Conservation (phyloP, 1,140 invertebrate genomes). For the Aleiodes sp. region DNA sequence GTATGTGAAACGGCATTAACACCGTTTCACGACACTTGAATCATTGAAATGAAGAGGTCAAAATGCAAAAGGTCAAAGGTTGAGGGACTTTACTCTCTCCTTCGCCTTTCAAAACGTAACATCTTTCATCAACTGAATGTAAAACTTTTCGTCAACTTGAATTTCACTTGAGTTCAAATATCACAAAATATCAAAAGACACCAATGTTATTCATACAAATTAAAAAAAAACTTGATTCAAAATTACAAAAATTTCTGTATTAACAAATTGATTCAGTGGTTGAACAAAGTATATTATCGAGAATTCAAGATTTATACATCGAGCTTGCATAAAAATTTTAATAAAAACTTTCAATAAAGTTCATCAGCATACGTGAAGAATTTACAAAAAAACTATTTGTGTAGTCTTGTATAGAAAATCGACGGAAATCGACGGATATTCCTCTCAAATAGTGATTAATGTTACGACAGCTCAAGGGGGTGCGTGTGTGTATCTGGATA, state of each 20-base stretch:
- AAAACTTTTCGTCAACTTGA: neutral
- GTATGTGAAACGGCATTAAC: conserved; percentile 1
- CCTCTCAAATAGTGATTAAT: conserved; percentile 28
- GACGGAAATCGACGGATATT: conserved; percentile 24
- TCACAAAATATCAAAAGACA: neutral
- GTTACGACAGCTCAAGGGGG: conserved; percentile 26
- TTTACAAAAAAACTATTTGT: conserved; percentile 9
- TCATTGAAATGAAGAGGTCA: neutral
- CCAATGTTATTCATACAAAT: too few relatives aligned
- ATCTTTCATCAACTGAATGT: neutral
- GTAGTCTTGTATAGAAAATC: neutral
- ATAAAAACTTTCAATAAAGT: neutral
- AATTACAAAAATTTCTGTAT: conserved; percentile 9
- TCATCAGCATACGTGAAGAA: neutral
- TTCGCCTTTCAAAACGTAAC: neutral
- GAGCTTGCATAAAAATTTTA: conserved; percentile 33
- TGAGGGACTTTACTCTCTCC: neutral
- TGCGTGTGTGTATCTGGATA: neutral
- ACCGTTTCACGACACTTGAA: neutral
- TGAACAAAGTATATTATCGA: neutral
- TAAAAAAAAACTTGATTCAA: neutral
- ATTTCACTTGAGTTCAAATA: neutral
- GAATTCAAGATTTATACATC: conserved; percentile 26
- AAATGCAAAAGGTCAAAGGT: too few relatives aligned
- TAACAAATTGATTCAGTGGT: conserved; percentile 12